Evolutionary conservation across 2,888 invertebrate genomes (phyloP), one percentile per base, ranked within the genome.

Genomic region (Nomada lathburiana): DNA sequence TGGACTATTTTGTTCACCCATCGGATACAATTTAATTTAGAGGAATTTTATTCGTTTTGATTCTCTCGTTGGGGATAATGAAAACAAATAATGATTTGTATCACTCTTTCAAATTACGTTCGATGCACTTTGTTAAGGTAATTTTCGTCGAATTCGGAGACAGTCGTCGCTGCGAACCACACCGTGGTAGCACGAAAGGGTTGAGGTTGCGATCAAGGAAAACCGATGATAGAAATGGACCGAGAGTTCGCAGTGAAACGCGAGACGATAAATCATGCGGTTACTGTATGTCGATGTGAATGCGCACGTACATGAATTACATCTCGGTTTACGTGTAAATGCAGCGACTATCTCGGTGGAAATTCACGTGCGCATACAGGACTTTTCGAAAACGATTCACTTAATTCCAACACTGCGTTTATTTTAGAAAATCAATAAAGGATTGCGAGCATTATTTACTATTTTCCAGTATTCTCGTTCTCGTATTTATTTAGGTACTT

Each of bases 211-310:
- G 84, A 83, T 83, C 79, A 74, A 55, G 74, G 79, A 81, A 83
- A 87, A 87, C 76, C 76, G 77, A 87, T 71, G 85, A 77, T 84
- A 77, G 81, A 81, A 85, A 82, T 76, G 80, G 75, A 79, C 82
- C 70, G 85, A 76, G 75, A 74, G 74, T 78, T 80, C 80, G 83
- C 78, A 50, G 79, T 80, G 82, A 78, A 85, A 88, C 86, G 86
- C 87, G 86, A 76, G 87, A 84, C 83, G 84, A 88, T 88, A 88
- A 88, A 88, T 88, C 88, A 88, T 44, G 77, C 72, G 83, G 83
- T 80, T 81, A 76, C 85, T 74, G 80, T 82, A 64, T 52, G 82
- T 76, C 59, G 77, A 60, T 63, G 76, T 50, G 68, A 67, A 70
- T 74, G 62, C 76, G 64, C 67, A 57, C 70, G 67, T 74, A 53